Evolutionary conservation across 1,140 invertebrate species (phyloP).

Genomic region (Drosophila sturtevanti): DNA sequence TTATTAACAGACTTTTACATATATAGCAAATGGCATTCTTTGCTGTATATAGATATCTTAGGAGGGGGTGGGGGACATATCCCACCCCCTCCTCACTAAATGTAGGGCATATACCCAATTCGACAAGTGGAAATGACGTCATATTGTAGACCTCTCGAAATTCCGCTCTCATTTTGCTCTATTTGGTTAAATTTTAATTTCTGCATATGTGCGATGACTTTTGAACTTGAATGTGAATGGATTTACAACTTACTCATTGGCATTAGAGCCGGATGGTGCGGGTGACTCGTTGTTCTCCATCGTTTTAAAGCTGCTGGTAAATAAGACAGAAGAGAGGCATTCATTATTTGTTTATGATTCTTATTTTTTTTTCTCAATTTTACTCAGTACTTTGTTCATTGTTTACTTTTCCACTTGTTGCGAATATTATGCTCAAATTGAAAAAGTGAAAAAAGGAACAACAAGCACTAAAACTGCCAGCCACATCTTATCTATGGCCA

Average conservation of each 20-base stretch:
- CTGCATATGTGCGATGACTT: slow-evolving; percentile 40
- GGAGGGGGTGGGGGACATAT: too few relatives aligned
- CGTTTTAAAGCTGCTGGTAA: slow-evolving; percentile 16
- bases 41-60: too few relatives aligned
- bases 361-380: not conserved
- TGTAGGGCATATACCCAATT: not conserved
- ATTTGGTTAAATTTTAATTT: not conserved
- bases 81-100: too few relatives aligned
- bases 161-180: not conserved
- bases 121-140: slow-evolving; percentile 37
- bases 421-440: slow-evolving; percentile 30
- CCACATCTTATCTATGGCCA: slow-evolving; percentile 57
- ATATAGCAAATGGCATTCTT: too few relatives aligned
- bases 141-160: not conserved
- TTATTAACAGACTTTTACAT: too few relatives aligned
- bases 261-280: slow-evolving; percentile 67
- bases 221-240: slow-evolving; percentile 8
- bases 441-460: slow-evolving; percentile 27
- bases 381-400: not conserved
- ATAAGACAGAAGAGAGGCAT: not conserved
- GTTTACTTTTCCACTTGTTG: slow-evolving; percentile 20
- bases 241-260: slow-evolving; percentile 62
- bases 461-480: slow-evolving; percentile 14
- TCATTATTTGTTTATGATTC: slow-evolving; percentile 3
- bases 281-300: slow-evolving; percentile 74